Evolutionary conservation across 2,113 vertebrate genomes (phyloP).

Genomic region (Psilopsiagon aurifrons): DNA sequence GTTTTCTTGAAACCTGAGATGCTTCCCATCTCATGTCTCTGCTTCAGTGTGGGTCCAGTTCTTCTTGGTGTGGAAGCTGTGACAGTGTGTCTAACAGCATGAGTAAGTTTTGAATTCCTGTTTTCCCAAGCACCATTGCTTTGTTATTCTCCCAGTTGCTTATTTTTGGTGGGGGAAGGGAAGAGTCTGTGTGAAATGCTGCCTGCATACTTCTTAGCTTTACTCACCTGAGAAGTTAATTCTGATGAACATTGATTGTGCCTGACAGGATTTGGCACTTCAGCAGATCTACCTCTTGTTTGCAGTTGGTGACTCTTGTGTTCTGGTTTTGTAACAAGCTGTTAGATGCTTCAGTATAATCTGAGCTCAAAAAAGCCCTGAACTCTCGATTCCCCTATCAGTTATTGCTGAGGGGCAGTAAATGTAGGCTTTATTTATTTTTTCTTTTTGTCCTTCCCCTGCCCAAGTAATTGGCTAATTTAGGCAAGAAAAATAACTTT

Average conservation of each 20-base stretch:
- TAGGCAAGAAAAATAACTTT: background rate
- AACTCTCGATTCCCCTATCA: background rate
- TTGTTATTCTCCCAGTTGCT: background rate
- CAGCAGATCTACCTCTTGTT: background rate
- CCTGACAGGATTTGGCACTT: background rate
- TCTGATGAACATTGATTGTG: background rate
- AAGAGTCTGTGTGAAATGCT: background rate
- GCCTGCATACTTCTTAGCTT: background rate
- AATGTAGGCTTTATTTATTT: background rate
- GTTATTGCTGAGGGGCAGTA: background rate
- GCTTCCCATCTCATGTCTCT: background rate
- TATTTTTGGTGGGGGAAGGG: background rate
- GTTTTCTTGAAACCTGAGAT: background rate
- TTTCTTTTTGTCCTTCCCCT: background rate
- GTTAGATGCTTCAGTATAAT: background rate
- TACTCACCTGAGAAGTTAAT: background rate
- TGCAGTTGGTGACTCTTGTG: background rate
- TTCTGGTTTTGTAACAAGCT: background rate
- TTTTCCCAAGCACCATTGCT: background rate
- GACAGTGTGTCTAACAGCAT: background rate
- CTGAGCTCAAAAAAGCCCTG: background rate
- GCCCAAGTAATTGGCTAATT: background rate
- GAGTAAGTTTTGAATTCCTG: background rate
- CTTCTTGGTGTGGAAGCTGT: background rate
- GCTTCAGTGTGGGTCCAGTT: background rate